Evolutionary conservation across 2,888 invertebrate species (phyloP).

Genomic region (Pyrocoelia pectoralis): DNA sequence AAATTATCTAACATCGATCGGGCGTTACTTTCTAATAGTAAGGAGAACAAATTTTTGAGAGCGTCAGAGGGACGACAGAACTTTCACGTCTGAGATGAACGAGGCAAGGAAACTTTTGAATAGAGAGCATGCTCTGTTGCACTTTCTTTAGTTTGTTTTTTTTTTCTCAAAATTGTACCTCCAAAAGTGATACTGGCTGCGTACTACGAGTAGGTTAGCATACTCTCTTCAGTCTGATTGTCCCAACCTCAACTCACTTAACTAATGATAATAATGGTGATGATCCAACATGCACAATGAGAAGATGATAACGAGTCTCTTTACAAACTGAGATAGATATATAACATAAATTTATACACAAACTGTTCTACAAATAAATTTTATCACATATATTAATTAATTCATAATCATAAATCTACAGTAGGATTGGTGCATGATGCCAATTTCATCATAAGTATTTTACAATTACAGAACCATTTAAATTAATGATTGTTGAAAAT

Average conservation of each 20-base stretch:
- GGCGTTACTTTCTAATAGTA: conserved; percentile 12
- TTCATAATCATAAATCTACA: conserved; percentile 55
- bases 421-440: conserved; percentile 61
- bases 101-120: conserved; percentile 51
- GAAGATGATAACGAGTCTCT: conserved; percentile 50
- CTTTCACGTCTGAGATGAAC: conserved; percentile 53
- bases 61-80: conserved; percentile 54
- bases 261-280: conserved; percentile 47
- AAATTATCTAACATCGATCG: conserved; percentile 25
- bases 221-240: conserved; percentile 61
- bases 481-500: conserved; percentile 64
- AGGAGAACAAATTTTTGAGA: conserved; percentile 39
- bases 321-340: conserved; percentile 59
- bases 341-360: conserved; percentile 59
- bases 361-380: conserved; percentile 59
- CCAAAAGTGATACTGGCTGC: conserved; percentile 25
- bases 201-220: conserved; percentile 48
- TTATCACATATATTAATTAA: conserved; percentile 60
- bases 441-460: conserved; percentile 51
- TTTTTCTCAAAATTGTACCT: conserved; percentile 4
- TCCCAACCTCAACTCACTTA: conserved; percentile 51
- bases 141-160: conserved; percentile 24
- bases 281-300: conserved; percentile 43
- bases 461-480: conserved; percentile 54
- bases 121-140: conserved; percentile 51